phyloP scores from a whole-genome alignment of 1,140 invertebrate genomes.

The Zophobas morio region DNA sequence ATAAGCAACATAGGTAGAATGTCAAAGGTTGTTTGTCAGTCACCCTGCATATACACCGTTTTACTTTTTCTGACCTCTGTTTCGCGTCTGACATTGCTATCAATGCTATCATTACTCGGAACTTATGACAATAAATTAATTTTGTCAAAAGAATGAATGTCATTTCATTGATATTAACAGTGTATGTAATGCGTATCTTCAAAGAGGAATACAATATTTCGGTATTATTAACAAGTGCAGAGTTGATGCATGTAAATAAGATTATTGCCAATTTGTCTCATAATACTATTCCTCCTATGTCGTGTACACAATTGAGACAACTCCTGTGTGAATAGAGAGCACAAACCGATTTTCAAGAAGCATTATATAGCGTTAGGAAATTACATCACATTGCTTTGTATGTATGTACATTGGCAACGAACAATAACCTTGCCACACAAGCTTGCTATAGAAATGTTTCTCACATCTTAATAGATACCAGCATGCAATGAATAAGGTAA shows the following conservation, averaged over 20 bases:
- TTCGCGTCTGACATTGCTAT: no score
- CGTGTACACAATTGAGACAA: slow-evolving; percentile 2
- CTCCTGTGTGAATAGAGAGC: slow-evolving; percentile 20
- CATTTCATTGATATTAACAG: no score
- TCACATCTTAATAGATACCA: slow-evolving; percentile 33
- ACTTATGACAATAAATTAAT: no score
- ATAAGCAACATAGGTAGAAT: no score
- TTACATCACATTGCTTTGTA: slow-evolving; percentile 20
- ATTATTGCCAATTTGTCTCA: slow-evolving; percentile 24
- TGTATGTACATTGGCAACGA: slow-evolving; percentile 12
- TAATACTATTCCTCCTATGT: slow-evolving; percentile 1
- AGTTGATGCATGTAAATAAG: neutral
- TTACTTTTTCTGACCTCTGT: no score
- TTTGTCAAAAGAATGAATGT: no score
- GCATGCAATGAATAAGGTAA: slow-evolving; percentile 5
- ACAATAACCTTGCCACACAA: slow-evolving; percentile 23
- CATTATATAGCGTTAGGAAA: slow-evolving; percentile 28
- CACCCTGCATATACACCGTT: no score
- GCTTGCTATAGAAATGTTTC: slow-evolving; percentile 14
- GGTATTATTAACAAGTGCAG: no score
- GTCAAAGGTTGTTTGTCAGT: no score
- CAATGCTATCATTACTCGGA: no score
- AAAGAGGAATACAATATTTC: no score
- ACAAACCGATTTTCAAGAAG: slow-evolving; percentile 33
- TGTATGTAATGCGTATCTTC: no score